phyloP scores from a whole-genome alignment of 2,888 invertebrate species.

The Choristoneura rosaceana region DNA sequence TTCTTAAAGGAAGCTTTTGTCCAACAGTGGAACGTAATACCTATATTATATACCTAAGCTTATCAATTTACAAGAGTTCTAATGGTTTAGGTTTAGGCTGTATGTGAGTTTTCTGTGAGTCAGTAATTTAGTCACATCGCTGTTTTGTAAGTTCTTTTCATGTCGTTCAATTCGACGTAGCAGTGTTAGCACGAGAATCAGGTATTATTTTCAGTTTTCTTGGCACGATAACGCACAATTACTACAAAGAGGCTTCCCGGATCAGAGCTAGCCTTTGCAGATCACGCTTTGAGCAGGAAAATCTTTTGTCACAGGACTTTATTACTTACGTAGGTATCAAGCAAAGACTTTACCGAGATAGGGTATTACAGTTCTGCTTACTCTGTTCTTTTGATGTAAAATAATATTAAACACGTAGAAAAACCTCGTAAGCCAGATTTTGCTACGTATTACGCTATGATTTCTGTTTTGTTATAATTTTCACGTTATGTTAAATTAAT shows the following conservation, averaged over 20 bases:
- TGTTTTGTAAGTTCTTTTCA: too few species aligned
- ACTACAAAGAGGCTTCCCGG: background rate
- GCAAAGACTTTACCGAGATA: background rate
- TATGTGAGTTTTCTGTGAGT: too few species aligned
- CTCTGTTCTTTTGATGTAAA: background rate
- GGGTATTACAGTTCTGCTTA: too few species aligned
- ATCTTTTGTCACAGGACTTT: background rate
- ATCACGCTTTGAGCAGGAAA: background rate
- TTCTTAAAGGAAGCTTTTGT: too few species aligned
- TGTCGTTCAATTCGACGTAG: background rate
- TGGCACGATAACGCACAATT: conserved; percentile 7
- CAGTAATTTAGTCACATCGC: too few species aligned
- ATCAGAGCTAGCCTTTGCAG: conserved; percentile 4
- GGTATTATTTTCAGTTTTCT: conserved; percentile 4
- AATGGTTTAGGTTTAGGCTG: too few species aligned
- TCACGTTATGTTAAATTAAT: too few species aligned
- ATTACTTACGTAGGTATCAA: background rate
- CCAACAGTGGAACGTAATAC: too few species aligned
- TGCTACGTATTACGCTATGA: too few species aligned
- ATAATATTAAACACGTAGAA: background rate
- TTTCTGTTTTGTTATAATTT: background rate
- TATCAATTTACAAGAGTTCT: too few species aligned
- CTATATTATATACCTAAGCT: too few species aligned
- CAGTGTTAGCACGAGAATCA: background rate
- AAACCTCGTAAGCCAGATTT: background rate